phyloP scores from a whole-genome alignment of 2,113 vertebrate genomes.

The Forbesichthys agassizii region DNA sequence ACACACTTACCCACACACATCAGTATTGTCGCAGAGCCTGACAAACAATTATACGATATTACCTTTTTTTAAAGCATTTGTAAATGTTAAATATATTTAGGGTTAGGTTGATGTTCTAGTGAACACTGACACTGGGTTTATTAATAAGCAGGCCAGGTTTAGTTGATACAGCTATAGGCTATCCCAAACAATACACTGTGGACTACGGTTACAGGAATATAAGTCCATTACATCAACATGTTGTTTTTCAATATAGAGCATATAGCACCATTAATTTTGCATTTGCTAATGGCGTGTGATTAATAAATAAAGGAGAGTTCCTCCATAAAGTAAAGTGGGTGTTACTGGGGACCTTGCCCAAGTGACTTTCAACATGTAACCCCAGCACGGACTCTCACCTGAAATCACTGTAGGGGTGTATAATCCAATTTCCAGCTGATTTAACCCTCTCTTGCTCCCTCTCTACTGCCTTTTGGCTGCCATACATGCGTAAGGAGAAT shows the following conservation, averaged over 20 bases:
- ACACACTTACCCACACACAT: constrained; percentile 16
- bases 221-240: constrained; percentile 62
- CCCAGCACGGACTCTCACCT: constrained; percentile 75
- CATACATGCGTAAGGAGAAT: constrained; percentile 99
- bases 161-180: constrained; percentile 24
- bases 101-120: too few species aligned
- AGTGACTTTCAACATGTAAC: constrained; percentile 45
- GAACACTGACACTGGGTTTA: neutral
- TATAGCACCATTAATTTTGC: constrained; percentile 4
- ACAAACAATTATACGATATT: constrained; percentile 2
- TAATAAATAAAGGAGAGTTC: neutral
- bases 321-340: constrained; percentile 48
- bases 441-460: constrained; percentile 95
- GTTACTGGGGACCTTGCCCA: constrained; percentile 40
- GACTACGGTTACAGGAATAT: neutral
- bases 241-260: constrained; percentile 50
- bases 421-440: constrained; percentile 97
- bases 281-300: too few species aligned
- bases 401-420: constrained; percentile 96
- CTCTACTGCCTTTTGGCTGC: constrained; percentile 95
- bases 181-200: constrained; percentile 44
- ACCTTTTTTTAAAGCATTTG: neutral
- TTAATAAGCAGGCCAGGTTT: constrained; percentile 65
- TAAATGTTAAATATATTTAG: neutral
- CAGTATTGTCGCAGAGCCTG: constrained; percentile 31